A percentile compares a stretch with the other conserved stretches of the same genome.
These are phyloP conservation scores for Microctenopoma steveboyesi DNA, from an alignment of 2,797 vertebrate genomes.

Conservation along the genomic window DNA sequence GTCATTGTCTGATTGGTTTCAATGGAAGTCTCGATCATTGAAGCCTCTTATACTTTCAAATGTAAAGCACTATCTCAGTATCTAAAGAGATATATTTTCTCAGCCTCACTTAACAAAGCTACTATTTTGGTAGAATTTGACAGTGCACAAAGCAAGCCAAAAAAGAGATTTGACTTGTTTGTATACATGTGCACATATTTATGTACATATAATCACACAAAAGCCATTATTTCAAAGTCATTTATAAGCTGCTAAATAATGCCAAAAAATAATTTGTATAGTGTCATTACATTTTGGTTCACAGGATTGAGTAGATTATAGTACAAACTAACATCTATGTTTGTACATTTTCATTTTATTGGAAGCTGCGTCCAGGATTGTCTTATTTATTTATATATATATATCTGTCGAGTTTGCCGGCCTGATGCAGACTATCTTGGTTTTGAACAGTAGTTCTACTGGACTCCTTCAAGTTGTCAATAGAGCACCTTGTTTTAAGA, in stretches of 20 bases:
- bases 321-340: constrained; percentile 56
- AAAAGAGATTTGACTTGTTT: constrained; percentile 75
- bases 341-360: constrained; percentile 64
- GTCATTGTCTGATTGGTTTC: constrained; percentile 76
- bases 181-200: constrained; percentile 66
- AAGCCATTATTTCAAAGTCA: constrained; percentile 85
- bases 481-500: constrained; percentile 48
- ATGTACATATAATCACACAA: constrained; percentile 78
- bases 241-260: constrained; percentile 87
- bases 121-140: constrained; percentile 83
- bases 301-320: constrained; percentile 60
- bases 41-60: constrained; percentile 77
- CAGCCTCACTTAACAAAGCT: constrained; percentile 79
- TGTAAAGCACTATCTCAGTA: constrained; percentile 80
- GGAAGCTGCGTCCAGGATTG: constrained; percentile 56
- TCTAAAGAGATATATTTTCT: constrained; percentile 83
- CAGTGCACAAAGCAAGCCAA: constrained; percentile 75
- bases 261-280: constrained; percentile 83
- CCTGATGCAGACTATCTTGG: constrained; percentile 62
- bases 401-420: constrained; percentile 62
- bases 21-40: constrained; percentile 71
- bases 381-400: constrained; percentile 45
- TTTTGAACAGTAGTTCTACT: constrained; percentile 61
- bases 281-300: constrained; percentile 66
- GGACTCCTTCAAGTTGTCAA: constrained; percentile 55